Percentiles rank a stretch among this genome's conserved stretches.
Evolutionary conservation across 2,888 invertebrate species (phyloP).

Genomic region (Meloe dianella): DNA sequence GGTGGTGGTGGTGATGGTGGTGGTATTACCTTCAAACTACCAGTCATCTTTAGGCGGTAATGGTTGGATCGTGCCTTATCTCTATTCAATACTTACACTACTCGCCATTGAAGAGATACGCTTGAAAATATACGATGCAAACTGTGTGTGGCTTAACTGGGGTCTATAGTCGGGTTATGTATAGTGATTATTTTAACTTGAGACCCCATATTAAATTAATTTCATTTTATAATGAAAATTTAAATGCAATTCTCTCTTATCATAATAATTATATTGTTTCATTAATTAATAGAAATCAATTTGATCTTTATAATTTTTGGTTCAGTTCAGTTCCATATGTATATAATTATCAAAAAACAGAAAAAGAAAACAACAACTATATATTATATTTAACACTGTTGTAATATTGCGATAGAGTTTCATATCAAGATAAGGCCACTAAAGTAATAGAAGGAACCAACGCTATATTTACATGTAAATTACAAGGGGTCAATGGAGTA

Average conservation of each 20-base stretch:
- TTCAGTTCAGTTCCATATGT: constrained; percentile 11
- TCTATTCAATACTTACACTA: constrained; percentile 47
- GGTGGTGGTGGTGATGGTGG: constrained; percentile 37
- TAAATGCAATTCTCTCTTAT: constrained; percentile 6
- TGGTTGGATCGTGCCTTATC: constrained; percentile 57
- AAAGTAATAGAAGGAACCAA: constrained; percentile 23
- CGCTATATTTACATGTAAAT: constrained; percentile 29
- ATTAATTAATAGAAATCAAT: constrained; percentile 6
- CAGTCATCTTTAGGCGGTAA: constrained; percentile 51
- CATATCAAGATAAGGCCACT: neutral
- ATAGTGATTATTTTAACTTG: neutral
- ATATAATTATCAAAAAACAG: constrained; percentile 12
- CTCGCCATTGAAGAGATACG: constrained; percentile 53
- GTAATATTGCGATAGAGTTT: constrained; percentile 17
- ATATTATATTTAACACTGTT: constrained; percentile 23
- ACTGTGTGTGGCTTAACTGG: constrained; percentile 32
- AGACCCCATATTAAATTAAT: constrained; percentile 23
- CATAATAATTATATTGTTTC: constrained; percentile 12
- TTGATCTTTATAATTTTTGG: constrained; percentile 13
- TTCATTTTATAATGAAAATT: constrained; percentile 22
- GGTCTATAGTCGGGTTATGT: constrained; percentile 9
- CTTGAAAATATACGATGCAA: constrained; percentile 51
- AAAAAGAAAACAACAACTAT: constrained; percentile 1
- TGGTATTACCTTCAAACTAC: constrained; percentile 45
- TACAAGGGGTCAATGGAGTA: constrained; percentile 15